Percentiles rank a stretch among this genome's conserved stretches.
phyloP scores from a whole-genome alignment of 1,140 invertebrate genomes.

The Aricia agestis region DNA sequence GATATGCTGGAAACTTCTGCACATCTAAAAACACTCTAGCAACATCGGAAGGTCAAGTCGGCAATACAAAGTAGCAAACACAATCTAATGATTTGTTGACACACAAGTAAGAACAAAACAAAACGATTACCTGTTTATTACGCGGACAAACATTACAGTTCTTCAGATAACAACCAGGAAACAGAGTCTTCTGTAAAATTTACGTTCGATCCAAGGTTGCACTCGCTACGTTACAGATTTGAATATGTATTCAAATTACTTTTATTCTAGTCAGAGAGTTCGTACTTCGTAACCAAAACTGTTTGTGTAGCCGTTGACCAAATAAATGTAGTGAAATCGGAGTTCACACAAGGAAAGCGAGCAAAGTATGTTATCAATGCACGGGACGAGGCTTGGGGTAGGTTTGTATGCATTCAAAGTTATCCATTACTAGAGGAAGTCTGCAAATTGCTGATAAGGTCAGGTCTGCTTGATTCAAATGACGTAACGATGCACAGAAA shows the following conservation, averaged over 20 bases:
- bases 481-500: not conserved
- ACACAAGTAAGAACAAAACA: slow-evolving; percentile 31
- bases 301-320: no score
- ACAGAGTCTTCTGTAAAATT: not conserved
- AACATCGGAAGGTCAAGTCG: not conserved
- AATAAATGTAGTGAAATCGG: no score
- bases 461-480: not conserved
- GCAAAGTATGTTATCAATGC: no score
- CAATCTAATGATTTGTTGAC: slow-evolving; percentile 14
- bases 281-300: no score
- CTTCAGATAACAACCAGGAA: not conserved
- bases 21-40: not conserved
- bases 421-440: no score
- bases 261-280: not conserved
- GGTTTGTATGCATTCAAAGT: no score
- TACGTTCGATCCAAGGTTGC: not conserved
- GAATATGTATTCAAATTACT: not conserved
- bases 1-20: not conserved
- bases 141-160: not conserved
- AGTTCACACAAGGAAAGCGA: no score
- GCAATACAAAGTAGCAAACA: slow-evolving; percentile 24
- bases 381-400: no score
- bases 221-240: not conserved
- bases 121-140: slow-evolving; percentile 15
- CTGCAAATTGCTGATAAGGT: not conserved